phyloP scores from a whole-genome alignment of 2,888 invertebrate genomes.

The Tachina lurida region DNA sequence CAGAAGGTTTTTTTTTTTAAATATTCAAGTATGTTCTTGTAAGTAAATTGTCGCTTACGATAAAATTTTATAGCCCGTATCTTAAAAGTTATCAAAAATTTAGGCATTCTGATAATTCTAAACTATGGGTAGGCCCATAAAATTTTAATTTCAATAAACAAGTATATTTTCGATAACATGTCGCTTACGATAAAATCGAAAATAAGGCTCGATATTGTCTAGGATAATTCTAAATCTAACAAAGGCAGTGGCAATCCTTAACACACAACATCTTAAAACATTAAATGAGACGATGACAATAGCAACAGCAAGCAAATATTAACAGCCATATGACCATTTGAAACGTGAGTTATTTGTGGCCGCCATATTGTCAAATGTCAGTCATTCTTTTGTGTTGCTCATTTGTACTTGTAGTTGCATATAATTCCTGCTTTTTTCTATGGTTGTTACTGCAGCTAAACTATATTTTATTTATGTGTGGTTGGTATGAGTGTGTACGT shows the following conservation, averaged over 20 bases:
- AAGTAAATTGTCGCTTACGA: no score
- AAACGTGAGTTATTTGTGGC: constrained; percentile 70
- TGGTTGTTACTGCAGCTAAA: constrained; percentile 29
- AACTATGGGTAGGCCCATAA: no score
- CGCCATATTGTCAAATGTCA: constrained; percentile 71
- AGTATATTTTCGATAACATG: no score
- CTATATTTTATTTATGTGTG: constrained; percentile 18
- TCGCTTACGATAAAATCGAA: no score
- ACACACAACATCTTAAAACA: constrained; percentile 42
- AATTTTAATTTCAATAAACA: no score
- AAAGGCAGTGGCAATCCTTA: constrained; percentile 35
- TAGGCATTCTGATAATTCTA: no score
- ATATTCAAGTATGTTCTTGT: no score
- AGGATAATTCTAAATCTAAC: not conserved
- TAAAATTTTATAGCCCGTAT: no score
- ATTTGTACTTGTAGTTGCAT: constrained; percentile 65
- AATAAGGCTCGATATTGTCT: no score
- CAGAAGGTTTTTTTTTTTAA: no score
- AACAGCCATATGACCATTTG: constrained; percentile 69
- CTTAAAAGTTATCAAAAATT: no score
- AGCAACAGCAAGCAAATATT: constrained; percentile 53
- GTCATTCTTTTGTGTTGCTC: constrained; percentile 68
- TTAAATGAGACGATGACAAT: constrained; percentile 16
- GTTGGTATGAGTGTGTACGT: not conserved
- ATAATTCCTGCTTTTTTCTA: constrained; percentile 48